phyloP scores from a whole-genome alignment of 2,797 vertebrate species.

The Jordanella pulchra region DNA sequence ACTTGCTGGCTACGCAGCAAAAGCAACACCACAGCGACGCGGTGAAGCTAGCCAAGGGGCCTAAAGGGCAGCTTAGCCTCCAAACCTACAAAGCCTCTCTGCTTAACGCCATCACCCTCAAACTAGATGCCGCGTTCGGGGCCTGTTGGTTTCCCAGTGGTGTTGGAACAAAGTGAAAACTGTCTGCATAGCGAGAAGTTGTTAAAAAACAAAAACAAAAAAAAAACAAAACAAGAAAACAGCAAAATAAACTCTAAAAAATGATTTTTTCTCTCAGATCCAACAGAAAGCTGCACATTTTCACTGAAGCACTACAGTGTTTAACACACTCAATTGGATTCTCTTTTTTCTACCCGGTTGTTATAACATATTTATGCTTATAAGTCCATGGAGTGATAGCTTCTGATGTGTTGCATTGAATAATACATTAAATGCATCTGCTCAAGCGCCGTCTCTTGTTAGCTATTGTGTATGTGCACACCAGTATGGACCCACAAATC shows the following conservation, averaged over 20 bases:
- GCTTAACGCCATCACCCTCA: conserved; percentile 38
- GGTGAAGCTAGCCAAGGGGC: conserved; percentile 41
- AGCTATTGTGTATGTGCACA: conserved; percentile 44
- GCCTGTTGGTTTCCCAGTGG: conserved; percentile 23
- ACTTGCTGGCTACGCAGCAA: conserved; percentile 30
- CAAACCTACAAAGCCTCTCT: conserved; percentile 1
- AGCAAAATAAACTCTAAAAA: conserved; percentile 3
- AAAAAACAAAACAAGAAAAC: not conserved
- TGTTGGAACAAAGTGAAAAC: conserved; percentile 5
- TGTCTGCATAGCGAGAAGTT: conserved; percentile 2
- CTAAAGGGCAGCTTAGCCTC: conserved; percentile 53
- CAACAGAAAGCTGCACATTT: conserved; percentile 17
- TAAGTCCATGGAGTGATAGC: conserved; percentile 62
- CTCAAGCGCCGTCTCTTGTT: conserved; percentile 58
- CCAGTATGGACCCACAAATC: conserved; percentile 33
- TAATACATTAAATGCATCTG: conserved; percentile 80
- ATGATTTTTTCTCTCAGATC: conserved; percentile 16
- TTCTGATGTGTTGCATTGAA: conserved; percentile 72
- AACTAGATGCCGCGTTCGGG: conserved; percentile 25
- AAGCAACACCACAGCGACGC: conserved; percentile 48
- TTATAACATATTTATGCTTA: conserved; percentile 76
- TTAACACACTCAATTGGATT: conserved; percentile 42
- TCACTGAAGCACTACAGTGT: conserved; percentile 28
- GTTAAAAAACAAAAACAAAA: not conserved
- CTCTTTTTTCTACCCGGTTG: conserved; percentile 41